Conservation (phyloP, 64 coral and sea anemone genomes). For the Pocillopora verrucosa region DNA sequence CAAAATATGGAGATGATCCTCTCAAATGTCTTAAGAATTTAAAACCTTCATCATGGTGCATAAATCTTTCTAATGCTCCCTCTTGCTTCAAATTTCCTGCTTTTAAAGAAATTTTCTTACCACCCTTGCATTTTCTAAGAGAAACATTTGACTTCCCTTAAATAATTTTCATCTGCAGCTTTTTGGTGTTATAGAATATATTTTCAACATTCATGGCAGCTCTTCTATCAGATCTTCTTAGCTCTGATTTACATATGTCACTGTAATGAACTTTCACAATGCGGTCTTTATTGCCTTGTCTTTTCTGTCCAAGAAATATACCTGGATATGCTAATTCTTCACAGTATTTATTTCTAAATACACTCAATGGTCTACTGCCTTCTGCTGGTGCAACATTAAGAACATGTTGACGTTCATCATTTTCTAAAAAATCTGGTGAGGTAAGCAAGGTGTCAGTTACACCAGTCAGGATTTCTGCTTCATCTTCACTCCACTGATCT, state of each 20-base stretch:
- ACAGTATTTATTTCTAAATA: slow-evolving; percentile 16
- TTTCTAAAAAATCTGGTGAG: slow-evolving; percentile 61
- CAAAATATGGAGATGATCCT: too few relatives aligned
- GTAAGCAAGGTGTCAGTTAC: slow-evolving; percentile 64
- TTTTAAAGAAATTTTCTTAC: slow-evolving; percentile 9
- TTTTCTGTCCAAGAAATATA: slow-evolving; percentile 16
- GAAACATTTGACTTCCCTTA: slow-evolving; percentile 27
- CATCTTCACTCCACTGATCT: too few relatives aligned
- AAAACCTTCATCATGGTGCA: slow-evolving; percentile 23
- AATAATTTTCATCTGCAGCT: slow-evolving; percentile 37
- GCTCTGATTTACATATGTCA: slow-evolving; percentile 38
- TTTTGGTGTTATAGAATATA: slow-evolving; percentile 26
- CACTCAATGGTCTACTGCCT: slow-evolving; percentile 41
- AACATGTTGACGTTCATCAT: slow-evolving; percentile 50
- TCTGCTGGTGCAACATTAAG: slow-evolving; percentile 43
- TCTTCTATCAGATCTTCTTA: slow-evolving; percentile 28
- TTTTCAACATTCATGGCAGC: slow-evolving; percentile 26
- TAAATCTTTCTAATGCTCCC: slow-evolving; percentile 28
- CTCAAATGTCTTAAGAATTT: slow-evolving; percentile 33
- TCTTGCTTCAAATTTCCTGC: slow-evolving; percentile 21
- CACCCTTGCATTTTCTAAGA: slow-evolving; percentile 26
- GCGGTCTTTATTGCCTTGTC: background rate
- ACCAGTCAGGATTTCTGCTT: slow-evolving; percentile 20
- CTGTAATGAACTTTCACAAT: too few relatives aligned
- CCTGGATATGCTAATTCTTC: slow-evolving; percentile 34